phyloP scores from a whole-genome alignment of 1,140 invertebrate species.

The Drosophila subpulchrella region DNA sequence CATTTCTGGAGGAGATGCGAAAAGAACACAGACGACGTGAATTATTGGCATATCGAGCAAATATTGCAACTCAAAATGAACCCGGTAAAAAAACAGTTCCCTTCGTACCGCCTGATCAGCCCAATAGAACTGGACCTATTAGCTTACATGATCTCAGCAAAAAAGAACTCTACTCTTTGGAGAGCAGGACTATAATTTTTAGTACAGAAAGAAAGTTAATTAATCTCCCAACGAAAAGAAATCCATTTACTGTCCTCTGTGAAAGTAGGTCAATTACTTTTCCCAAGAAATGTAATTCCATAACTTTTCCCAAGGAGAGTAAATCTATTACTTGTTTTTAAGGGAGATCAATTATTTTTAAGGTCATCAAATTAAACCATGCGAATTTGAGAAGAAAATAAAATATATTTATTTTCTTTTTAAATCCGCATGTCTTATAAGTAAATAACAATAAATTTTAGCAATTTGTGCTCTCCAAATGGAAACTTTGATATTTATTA shows the following conservation, averaged over 20 bases:
- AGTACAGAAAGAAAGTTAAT: neutral
- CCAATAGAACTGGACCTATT: neutral
- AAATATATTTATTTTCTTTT: neutral
- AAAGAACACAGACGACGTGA: constrained; percentile 39
- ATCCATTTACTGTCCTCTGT: neutral
- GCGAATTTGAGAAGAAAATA: neutral
- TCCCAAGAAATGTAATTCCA: neutral
- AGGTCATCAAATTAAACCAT: neutral
- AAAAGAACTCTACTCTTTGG: constrained; percentile 6
- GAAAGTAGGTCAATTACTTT: neutral
- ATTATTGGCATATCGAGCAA: constrained; percentile 37
- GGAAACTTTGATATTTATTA: neutral
- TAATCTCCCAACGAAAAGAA: neutral
- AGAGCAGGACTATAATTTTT: constrained; percentile 8
- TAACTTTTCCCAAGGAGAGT: neutral
- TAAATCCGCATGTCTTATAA: neutral
- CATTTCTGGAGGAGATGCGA: constrained; percentile 43
- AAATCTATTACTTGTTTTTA: neutral
- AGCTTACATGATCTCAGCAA: neutral
- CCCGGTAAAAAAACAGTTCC: too few relatives aligned
- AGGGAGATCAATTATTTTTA: neutral
- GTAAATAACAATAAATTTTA: neutral
- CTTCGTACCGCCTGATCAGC: neutral
- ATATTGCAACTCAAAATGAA: neutral
- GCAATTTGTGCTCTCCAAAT: neutral